A percentile compares a stretch with the other conserved stretches of the same genome.
Evolutionary conservation across 1,140 invertebrate genomes (phyloP).

Genomic region (Anthonomus grandis): DNA sequence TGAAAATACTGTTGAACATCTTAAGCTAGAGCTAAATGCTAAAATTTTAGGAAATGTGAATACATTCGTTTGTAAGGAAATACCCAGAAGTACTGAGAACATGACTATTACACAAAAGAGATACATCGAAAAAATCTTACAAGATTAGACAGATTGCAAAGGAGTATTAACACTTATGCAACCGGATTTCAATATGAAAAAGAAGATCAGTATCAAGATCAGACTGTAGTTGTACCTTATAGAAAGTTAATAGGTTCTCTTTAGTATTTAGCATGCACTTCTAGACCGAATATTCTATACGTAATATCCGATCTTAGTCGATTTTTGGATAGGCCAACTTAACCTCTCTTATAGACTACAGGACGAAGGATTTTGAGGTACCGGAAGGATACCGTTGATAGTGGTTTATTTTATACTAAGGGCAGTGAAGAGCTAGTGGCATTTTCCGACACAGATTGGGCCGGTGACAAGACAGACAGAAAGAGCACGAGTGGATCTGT

Average conservation of each 20-base stretch:
- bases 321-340: slow-evolving; percentile 30
- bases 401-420: no score
- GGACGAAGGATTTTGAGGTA: slow-evolving; percentile 47
- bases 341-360: slow-evolving; percentile 39
- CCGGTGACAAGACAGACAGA: no score
- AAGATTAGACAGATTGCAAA: no score
- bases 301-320: slow-evolving; percentile 41
- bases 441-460: no score
- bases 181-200: slow-evolving; percentile 8
- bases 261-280: slow-evolving; percentile 42
- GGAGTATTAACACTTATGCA: slow-evolving; percentile 7
- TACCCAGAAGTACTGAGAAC: no score
- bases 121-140: slow-evolving; percentile 6
- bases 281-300: slow-evolving; percentile 49
- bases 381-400: slow-evolving; percentile 48
- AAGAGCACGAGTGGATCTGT: no score
- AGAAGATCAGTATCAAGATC: no score
- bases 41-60: neutral
- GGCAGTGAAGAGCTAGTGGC: no score
- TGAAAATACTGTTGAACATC: neutral
- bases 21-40: neutral
- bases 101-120: neutral
- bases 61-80: neutral
- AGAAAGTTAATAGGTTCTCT: slow-evolving; percentile 45
- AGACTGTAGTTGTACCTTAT: slow-evolving; percentile 31